phyloP scores from a whole-genome alignment of 2,888 invertebrate species.

The Scaptomyza reducta region DNA sequence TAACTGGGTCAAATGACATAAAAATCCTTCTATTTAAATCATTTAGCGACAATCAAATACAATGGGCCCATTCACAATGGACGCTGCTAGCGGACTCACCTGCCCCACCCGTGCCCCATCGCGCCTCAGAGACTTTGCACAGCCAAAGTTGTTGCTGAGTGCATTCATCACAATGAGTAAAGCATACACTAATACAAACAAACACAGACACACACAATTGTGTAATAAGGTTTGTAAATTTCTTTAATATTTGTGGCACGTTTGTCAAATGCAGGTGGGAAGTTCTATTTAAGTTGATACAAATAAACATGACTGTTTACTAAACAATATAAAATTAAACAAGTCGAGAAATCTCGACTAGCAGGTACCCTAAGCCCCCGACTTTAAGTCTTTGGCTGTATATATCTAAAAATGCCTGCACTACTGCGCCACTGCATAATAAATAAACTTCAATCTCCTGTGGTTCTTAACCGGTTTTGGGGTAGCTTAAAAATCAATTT shows the following conservation, averaged over 20 bases:
- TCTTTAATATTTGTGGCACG: constrained; percentile 63
- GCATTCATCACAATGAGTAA: constrained; percentile 66
- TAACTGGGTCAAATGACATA: constrained; percentile 66
- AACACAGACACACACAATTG: constrained; percentile 3
- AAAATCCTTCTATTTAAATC: constrained; percentile 64
- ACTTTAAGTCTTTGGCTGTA: too few relatives aligned
- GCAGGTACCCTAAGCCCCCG: too few relatives aligned
- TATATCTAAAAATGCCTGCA: too few relatives aligned
- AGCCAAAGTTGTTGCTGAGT: constrained; percentile 26
- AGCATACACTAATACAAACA: constrained; percentile 25
- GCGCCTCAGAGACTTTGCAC: constrained; percentile 26
- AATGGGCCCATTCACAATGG: constrained; percentile 28
- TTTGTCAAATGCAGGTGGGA: constrained; percentile 54
- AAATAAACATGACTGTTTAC: background rate
- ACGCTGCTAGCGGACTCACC: constrained; percentile 37
- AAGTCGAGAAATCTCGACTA: too few relatives aligned
- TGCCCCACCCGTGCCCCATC: constrained; percentile 20
- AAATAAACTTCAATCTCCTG: too few relatives aligned
- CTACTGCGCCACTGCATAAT: too few relatives aligned
- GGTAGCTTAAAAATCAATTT: too few relatives aligned
- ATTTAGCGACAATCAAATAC: constrained; percentile 70
- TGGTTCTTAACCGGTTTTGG: too few relatives aligned
- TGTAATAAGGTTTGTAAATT: constrained; percentile 47
- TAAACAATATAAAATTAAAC: too few relatives aligned
- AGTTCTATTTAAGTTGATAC: constrained; percentile 8